Evolutionary conservation across 2,888 invertebrate species (phyloP).

Genomic region (Monoplex corrugatus): DNA sequence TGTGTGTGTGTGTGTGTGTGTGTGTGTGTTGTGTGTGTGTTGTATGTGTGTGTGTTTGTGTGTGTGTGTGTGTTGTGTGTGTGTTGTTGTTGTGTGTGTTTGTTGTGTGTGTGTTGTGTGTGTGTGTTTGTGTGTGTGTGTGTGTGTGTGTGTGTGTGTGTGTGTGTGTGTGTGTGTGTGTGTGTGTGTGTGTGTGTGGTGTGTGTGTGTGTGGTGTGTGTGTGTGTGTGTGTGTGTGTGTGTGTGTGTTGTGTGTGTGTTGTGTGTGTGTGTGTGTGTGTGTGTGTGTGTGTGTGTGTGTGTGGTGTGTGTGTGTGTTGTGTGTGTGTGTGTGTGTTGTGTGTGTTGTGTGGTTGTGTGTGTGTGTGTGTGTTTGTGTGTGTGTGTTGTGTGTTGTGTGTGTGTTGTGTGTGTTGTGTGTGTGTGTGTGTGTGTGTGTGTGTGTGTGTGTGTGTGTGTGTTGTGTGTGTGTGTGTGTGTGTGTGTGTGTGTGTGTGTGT

Average conservation of each 20-base stretch:
- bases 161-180: constrained; percentile 1
- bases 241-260: background rate
- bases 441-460: background rate
- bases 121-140: background rate
- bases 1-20: no score
- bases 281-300: background rate
- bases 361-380: no score
- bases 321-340: no score
- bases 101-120: no score
- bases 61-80: no score
- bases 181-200: background rate
- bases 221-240: background rate
- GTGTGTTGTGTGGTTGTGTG: no score
- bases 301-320: background rate
- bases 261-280: background rate
- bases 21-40: no score
- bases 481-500: no score
- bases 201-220: background rate
- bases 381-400: no score
- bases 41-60: no score
- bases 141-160: constrained; percentile 1
- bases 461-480: no score
- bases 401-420: background rate
- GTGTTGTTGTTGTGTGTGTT: no score
- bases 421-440: constrained; percentile 16